Evolutionary conservation across 1,140 invertebrate species (phyloP), one percentile per base, ranked within the genome.

Genomic region (Phenacoccus solenopsis): DNA sequence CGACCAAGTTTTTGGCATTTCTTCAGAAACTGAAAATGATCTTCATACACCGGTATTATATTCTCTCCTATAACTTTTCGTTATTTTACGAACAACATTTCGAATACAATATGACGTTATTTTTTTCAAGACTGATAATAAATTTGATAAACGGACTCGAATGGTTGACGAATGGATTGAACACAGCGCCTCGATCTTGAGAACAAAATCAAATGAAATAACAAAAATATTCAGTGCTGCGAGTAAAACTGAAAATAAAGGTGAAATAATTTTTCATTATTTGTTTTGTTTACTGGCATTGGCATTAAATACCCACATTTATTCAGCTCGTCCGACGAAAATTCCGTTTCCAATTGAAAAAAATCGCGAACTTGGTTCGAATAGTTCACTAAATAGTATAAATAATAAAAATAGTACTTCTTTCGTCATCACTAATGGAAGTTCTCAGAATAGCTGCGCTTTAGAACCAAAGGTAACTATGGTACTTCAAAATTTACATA

Each of bases 131-230:
- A 49, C 5, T 49, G 38, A 49, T 3, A 49, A 49, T 16, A 49
- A 49, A 49, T 9, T 49, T 3, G 38, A 49, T 16, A 49, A 49
- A 49, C 13, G 38, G 20, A 49, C 5, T 49, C 38, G 38, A 9
- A 64, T 64, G 59, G 25, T 64, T 3, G 59, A 64, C 22, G 59
- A 64, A 64, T 64, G 59, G 59, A 64, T 64, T 9, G 59, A 64
- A 27, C 5, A 49, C 20, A 49, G 20, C 16, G 38, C 16, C 2
- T 49, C 38, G 13, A 16, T 49, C 16, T 49, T 49, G 16, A 49
- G 20, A 49, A 49, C 38, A 16, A 2, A 49, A 9, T 9, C 38
- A 49, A 16, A 4, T n/a, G 38, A 49, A 16, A 16, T 16, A 49
- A 3, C 38, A 16, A 49, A n/a, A 49, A 49, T 13, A 49, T n/a